Base-by-base conservation (phyloP, 2,113 vertebrate species). In the Motacilla alba region DNA sequence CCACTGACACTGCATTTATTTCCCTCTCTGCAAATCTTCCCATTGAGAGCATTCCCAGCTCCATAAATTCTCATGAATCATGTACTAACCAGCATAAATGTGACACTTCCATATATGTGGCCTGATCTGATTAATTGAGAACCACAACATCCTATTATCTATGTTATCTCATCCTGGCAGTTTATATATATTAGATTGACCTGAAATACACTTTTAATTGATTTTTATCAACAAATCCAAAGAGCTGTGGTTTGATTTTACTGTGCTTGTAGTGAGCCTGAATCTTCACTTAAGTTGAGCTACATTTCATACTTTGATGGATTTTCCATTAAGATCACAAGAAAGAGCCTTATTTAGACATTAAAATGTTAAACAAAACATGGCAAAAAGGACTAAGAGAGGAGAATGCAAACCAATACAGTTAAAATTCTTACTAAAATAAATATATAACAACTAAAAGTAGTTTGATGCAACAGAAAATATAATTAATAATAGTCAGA, bases 21-120 rank as follows among this genome's bases (percentile, higher is more conserved):
- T 83, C 50, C 28, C 46, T 60, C 72, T 60, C 85, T 1, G 41
- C 82, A 90, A 60, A 76, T 75, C 87, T 84, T 80, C 83, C 63
- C 66, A 35, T 33, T 90, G 77, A 60, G 68, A 79, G 77, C 81
- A 70, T 28, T 78, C 74, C 28, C 55, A 87, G 62, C 82, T 68
- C 84, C 70, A 68, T 82, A 94, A 76, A 58, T 82, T 90, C 92
- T 87, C 66, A 82, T 76, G 82, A 95, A 93, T 93, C 79, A 94
- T 69, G 84, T 28, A 75, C 74, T 56, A 56, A 75, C 14, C 10
- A 68, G 70, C 70, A 91, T 21, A 67, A 90, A 90, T 6, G 23
- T 91, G 90, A 68, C 93, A 91, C 49, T 79, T 88, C 28, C 78
- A 55, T 91, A 55, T 39, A 66, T 41, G 70, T 52, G 67, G 58